Evolutionary conservation across 2,797 vertebrate species (phyloP), one percentile per base, ranked within the genome.

Genomic region (Taenioides sp.): DNA sequence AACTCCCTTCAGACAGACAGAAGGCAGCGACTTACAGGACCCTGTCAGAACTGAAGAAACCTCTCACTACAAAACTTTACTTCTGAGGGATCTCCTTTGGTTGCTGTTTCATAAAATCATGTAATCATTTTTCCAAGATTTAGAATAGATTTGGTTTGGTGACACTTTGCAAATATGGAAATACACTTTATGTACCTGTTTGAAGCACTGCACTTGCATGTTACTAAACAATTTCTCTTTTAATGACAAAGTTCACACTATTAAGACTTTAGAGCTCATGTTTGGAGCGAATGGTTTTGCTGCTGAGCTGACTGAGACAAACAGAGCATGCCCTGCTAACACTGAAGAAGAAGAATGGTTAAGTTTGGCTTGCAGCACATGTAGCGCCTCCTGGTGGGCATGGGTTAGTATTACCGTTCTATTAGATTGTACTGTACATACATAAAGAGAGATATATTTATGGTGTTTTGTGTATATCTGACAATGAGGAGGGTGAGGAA

Each of bases 381-480:
- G 27, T 61, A 61, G 59, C 59, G 28, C 28, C 59, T 61, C 59
- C 59, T 61, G 59, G 59, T 31, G 58, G 58, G 16, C 27, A 31
- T 31, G 25, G 17, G 28, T 31, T 60, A 9, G 17, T 58, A 58
- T 58, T 25, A 27, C 55, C 4, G 23, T 17, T 58, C 55, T 18
- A 12, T 59, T 17, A 18, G 58, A 59, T 59, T 59, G 58, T 59
- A 16, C 16, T 59, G 58, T 59, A 37, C 54, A 62, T n/a, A 22
- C 28, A 37, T 37, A n/a, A 22, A 62, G 20, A 31, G 59, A 62
- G 59, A 34, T 62, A n/a, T 62, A 37, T 62, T 62, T 62, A 62
- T 40, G 31, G 28, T 10, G 18, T 62, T 62, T 62, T 40, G 28
- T 37, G 31, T 62, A n/a, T 7, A n/a, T 37, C 4, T 34, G 20